Base-by-base conservation (phyloP, 2,888 invertebrate genomes). In the Blomia tropicalis region DNA sequence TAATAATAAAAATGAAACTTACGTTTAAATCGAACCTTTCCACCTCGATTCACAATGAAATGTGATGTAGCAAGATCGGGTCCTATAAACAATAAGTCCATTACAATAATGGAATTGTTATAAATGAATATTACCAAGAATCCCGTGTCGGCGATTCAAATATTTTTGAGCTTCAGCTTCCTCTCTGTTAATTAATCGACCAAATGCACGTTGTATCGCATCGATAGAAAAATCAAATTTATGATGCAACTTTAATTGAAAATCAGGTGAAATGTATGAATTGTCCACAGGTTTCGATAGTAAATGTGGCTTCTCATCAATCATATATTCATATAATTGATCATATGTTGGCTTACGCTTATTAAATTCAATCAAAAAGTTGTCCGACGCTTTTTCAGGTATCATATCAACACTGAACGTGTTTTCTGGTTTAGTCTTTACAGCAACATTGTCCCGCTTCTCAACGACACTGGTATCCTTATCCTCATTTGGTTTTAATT, bases 11-110 rank as follows among this genome's bases (percentile, higher is more conserved):
- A 54, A 25, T 27, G n/a, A 3, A 56, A 44, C 41, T 30, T 43
- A 19, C 75, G 76, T 4, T 71, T 68, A 69, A 82, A 81, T 68
- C 82, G 85, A 1, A 90, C 80, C 63, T 80, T 77, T 1, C 86
- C 89, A n/a, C 81, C 81, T 30, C 87, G 79, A 71, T 78, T 78
- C 1, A 86, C 77, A 56, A 92, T 75, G 73, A 91, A 92, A 76
- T 90, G 87, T 7, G 92, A 83, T 0, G 87, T 82, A 1, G 87
- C 89, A 67, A 95, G 74, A 73, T 95, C 87, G 36, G 82, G 64
- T 22, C 67, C 67, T 47, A 67, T 30, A 17, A 43, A 58, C 4
- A 27, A 54, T 23, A 5, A 25, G 4, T 23, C 19, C n/a, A 44
- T 11, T 44, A 19, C n/a, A 44, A 44, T 19, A 17, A 44, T 43